phyloP scores from a whole-genome alignment of 1,140 invertebrate species.

The Drosophila pseudoananassae region DNA sequence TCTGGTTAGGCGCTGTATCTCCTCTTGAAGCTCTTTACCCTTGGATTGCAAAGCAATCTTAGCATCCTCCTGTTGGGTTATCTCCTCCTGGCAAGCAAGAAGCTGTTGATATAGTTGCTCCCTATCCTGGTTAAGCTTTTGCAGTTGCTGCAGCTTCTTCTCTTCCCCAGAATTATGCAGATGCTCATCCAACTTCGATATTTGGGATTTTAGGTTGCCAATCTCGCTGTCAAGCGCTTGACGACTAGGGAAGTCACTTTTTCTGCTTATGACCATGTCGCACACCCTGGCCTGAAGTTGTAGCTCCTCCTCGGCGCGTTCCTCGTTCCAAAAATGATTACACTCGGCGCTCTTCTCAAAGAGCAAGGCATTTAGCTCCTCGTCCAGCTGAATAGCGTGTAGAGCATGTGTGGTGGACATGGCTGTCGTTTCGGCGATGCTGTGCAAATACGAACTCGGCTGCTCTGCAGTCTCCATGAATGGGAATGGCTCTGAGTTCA shows the following conservation, averaged over 20 bases:
- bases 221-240: constrained; percentile 26
- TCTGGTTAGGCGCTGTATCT: constrained; percentile 7
- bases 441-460: constrained; percentile 40
- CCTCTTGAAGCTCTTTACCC: neutral
- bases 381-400: constrained; percentile 33
- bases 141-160: constrained; percentile 15
- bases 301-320: constrained; percentile 36
- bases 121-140: constrained; percentile 5
- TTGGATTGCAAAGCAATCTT: neutral
- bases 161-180: constrained; percentile 2
- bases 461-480: constrained; percentile 66
- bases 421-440: constrained; percentile 36
- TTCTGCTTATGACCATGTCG: constrained; percentile 40
- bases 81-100: neutral
- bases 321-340: constrained; percentile 57
- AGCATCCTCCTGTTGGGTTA: neutral
- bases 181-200: constrained; percentile 2
- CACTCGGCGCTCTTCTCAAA: constrained; percentile 34
- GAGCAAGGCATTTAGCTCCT: constrained; percentile 43
- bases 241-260: constrained; percentile 23
- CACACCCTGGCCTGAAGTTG: constrained; percentile 30
- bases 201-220: neutral
- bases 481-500: constrained; percentile 37
- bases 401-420: constrained; percentile 39
- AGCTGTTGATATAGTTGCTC: neutral